Evolutionary conservation across 2,113 vertebrate genomes (phyloP), one percentile per base, ranked within the genome.

Genomic region (Cynoglossus semilaevis): DNA sequence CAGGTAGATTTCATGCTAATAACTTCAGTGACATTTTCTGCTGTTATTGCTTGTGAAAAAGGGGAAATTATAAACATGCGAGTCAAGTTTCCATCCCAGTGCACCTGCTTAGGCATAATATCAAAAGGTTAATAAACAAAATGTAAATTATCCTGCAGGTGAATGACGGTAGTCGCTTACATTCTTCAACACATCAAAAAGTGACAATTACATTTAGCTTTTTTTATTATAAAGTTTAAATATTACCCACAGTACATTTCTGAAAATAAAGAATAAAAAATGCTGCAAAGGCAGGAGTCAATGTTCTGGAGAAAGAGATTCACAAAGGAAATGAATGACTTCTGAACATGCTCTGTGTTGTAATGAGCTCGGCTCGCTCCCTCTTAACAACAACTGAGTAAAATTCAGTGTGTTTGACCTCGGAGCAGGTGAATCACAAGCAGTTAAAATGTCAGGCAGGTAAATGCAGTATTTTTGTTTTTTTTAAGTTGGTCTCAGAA

Each of bases 71-170:
- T 74, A 76, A 84, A 82, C 75, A 76, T 66, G 62, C 51, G 53
- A 51, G 63, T 61, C 35, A 19, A 56, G 54, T 77, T 80, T 74
- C 74, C 59, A 37, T 74, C 45, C 71, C 58, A 70, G 13, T 59
- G 57, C 63, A 14, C 74, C 49, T 50, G 70, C 61, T 79, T 36
- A 45, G 71, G 53, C 55, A 75, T 82, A 77, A 83, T 82, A 67
- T 77, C 60, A 70, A 80, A 86, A 82, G 86, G 77, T 88, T 83
- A 86, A 86, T 77, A 65, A 74, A 82, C 69, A 84, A 85, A 79
- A 85, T 80, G 82, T 80, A 82, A 85, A 86, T 85, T 47, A 56
- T 47, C 57, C 41, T 35, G 4, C 11, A 74, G 56, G 64, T 67
- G 51, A 52, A 14, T 50, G 42, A 66, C 5, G 10, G 38, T 9